These are phyloP conservation scores for Merops nubicus DNA, from an alignment of 2,113 vertebrate species.

Conservation along the genomic window DNA sequence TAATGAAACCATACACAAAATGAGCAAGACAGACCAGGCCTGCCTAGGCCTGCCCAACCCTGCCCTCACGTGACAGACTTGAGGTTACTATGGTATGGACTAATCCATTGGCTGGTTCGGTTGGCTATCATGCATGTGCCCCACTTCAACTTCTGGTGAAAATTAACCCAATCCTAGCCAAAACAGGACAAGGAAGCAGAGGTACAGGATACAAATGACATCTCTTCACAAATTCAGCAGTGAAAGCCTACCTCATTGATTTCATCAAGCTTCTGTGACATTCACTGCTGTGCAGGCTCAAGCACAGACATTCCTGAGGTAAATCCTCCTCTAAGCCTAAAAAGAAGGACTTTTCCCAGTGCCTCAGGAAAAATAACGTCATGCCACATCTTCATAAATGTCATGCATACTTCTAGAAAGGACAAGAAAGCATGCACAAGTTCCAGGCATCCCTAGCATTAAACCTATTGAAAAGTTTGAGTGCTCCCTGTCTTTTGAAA, in stretches of 20 bases:
- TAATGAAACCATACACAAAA: too few species aligned
- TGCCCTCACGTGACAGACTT: too few species aligned
- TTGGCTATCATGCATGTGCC: too few species aligned
- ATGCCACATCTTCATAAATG: not conserved
- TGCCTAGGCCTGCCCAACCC: too few species aligned
- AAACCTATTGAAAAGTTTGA: not conserved
- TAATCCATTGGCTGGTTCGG: too few species aligned
- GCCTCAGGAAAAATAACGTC: too few species aligned
- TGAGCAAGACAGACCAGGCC: too few species aligned
- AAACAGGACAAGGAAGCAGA: not conserved
- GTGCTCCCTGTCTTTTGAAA: not conserved
- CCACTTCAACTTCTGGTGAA: too few species aligned
- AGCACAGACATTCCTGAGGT: not conserved
- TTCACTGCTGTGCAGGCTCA: not conserved
- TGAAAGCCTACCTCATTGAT: not conserved
- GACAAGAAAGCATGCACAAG: not conserved
- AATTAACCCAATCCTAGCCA: too few species aligned
- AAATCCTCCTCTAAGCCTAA: not conserved
- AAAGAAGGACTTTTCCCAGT: not conserved
- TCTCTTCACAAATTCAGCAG: not conserved
- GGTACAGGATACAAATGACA: not conserved
- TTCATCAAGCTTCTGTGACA: not conserved
- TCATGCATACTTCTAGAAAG: not conserved
- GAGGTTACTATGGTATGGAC: too few species aligned
- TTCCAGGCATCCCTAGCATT: not conserved